Evolutionary conservation across 2,888 invertebrate genomes (phyloP).

Genomic region (Pterobdella sp.): DNA sequence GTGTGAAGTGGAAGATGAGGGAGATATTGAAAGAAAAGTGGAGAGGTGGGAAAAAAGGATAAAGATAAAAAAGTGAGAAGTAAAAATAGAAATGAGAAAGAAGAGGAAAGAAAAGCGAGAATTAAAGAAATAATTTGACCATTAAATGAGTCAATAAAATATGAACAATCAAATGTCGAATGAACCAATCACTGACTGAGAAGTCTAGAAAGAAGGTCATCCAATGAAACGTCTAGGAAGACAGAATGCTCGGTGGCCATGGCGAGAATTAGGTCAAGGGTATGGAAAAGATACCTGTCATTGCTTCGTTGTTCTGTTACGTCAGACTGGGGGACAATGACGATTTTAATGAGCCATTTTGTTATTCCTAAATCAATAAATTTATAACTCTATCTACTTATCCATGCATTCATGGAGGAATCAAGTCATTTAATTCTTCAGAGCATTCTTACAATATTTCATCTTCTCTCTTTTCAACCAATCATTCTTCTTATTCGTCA

Average conservation of each 20-base stretch:
- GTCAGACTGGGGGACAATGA: not conserved
- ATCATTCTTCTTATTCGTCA: not conserved
- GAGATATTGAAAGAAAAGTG: not conserved
- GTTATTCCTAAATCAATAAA: not conserved
- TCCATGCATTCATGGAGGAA: not conserved
- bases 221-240: conserved; percentile 41
- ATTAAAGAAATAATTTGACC: not conserved
- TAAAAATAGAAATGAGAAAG: not conserved
- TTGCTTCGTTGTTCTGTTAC: conserved; percentile 32
- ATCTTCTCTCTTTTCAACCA: too few relatives aligned
- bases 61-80: not conserved
- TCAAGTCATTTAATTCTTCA: too few relatives aligned
- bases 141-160: not conserved
- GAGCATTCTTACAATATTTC: too few relatives aligned
- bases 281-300: conserved; percentile 47
- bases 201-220: conserved; percentile 38
- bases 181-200: too few relatives aligned
- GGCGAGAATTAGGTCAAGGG: conserved; percentile 46
- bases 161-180: not conserved
- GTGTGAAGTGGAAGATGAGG: not conserved
- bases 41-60: not conserved
- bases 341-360: not conserved
- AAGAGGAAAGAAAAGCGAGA: not conserved
- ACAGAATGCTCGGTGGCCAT: conserved; percentile 43
- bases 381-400: not conserved